Percentiles rank a stretch among this genome's conserved stretches.
Evolutionary conservation across 2,888 invertebrate species (phyloP).

Genomic region (Acronicta aceris): DNA sequence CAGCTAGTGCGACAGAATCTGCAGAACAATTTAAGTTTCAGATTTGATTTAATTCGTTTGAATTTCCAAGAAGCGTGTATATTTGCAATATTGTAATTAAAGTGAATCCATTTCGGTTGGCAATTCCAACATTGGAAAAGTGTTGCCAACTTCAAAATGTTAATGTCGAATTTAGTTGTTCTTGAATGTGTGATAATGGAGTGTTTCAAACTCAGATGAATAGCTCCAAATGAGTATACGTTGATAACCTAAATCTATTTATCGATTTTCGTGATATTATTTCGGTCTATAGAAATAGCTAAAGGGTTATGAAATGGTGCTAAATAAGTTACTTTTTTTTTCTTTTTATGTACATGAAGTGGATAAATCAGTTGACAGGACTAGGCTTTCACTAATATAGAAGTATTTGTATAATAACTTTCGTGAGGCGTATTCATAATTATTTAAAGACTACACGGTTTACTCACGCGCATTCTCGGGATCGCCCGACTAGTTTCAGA

Average conservation of each 20-base stretch:
- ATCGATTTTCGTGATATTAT: not conserved
- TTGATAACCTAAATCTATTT: not conserved
- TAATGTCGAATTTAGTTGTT: constrained; percentile 10
- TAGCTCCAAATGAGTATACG: not conserved
- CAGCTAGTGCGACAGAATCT: constrained; percentile 26
- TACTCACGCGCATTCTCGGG: too few relatives aligned
- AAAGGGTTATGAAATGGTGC: too few relatives aligned
- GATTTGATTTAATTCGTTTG: constrained; percentile 41
- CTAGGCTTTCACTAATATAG: too few relatives aligned
- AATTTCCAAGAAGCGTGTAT: constrained; percentile 32
- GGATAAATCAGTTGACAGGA: too few relatives aligned
- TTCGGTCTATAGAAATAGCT: too few relatives aligned
- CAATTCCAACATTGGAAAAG: constrained; percentile 24
- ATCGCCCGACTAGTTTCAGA: too few relatives aligned
- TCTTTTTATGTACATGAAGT: too few relatives aligned
- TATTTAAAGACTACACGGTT: too few relatives aligned
- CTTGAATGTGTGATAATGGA: not conserved
- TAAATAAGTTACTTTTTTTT: too few relatives aligned
- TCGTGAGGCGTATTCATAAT: too few relatives aligned
- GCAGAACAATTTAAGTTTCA: constrained; percentile 23
- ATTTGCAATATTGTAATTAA: constrained; percentile 48
- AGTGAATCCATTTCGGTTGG: constrained; percentile 37
- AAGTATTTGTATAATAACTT: too few relatives aligned
- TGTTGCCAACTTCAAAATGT: constrained; percentile 3
- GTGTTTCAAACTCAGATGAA: not conserved